phyloP scores from a whole-genome alignment of 2,113 vertebrate genomes.

The Camarhynchus parvulus region DNA sequence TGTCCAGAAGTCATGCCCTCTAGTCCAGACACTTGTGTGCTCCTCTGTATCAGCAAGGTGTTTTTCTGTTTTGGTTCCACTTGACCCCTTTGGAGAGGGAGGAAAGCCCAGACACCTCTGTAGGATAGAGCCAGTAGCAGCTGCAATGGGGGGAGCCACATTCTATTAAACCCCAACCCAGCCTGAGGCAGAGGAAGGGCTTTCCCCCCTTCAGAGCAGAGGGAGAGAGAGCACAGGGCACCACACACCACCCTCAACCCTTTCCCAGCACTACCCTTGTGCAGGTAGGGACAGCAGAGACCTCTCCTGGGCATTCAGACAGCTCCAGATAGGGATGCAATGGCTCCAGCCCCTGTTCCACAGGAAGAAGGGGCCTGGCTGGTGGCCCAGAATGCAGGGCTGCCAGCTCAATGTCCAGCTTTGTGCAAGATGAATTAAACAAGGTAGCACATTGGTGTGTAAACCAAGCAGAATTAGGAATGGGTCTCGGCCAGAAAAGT shows the following conservation, averaged over 20 bases:
- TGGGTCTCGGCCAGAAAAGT: neutral
- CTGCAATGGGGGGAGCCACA: rapidly evolving
- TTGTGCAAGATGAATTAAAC: neutral
- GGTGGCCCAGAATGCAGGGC: neutral
- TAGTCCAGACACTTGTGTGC: no score
- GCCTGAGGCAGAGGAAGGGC: neutral
- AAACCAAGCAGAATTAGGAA: neutral
- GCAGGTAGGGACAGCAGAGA: neutral
- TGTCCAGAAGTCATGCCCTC: rapidly evolving
- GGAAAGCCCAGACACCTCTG: neutral
- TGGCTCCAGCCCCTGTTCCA: neutral
- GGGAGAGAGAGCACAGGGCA: neutral
- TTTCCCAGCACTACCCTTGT: neutral
- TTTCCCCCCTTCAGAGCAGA: neutral
- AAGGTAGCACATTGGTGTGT: rapidly evolving
- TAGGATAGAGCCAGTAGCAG: neutral
- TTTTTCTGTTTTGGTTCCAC: neutral
- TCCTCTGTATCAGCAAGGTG: rapidly evolving
- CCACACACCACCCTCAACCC: rapidly evolving
- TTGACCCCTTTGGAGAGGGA: neutral
- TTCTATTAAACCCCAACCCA: rapidly evolving
- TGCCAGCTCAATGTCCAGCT: neutral
- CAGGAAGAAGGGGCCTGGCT: neutral
- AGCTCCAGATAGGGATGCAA: neutral
- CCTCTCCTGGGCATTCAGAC: neutral